Conservation (phyloP, 2,113 vertebrate genomes). For the Narcine bancroftii region DNA sequence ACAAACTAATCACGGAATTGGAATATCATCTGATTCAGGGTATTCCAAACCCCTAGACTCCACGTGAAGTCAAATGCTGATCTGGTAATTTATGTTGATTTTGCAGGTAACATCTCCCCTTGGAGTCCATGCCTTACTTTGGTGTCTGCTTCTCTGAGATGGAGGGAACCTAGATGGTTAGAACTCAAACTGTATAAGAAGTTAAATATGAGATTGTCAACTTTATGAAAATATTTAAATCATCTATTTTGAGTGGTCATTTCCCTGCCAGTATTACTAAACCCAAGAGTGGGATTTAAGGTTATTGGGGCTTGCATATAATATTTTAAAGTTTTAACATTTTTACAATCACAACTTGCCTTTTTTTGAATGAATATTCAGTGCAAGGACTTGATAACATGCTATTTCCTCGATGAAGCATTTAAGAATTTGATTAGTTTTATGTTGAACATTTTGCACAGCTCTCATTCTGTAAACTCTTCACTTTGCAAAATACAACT, state of each 20-base stretch:
- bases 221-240: background rate
- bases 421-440: background rate
- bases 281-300: background rate
- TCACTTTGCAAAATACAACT: background rate
- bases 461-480: background rate
- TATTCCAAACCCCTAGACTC: too few relatives aligned
- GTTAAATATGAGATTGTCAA: background rate
- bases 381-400: background rate
- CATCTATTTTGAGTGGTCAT: too few relatives aligned
- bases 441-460: background rate
- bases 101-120: background rate
- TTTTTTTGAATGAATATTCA: background rate
- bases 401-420: background rate
- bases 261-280: background rate
- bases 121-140: background rate
- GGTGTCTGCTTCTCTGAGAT: background rate
- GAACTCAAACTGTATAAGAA: too few relatives aligned
- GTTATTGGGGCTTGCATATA: background rate
- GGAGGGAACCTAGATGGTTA: background rate
- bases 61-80: too few relatives aligned
- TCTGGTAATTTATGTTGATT: too few relatives aligned
- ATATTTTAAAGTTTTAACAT: background rate
- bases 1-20: too few relatives aligned
- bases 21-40: too few relatives aligned
- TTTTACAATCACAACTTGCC: background rate